phyloP scores from a whole-genome alignment of 2,797 vertebrate genomes.

The Cacajao melanocephalus region DNA sequence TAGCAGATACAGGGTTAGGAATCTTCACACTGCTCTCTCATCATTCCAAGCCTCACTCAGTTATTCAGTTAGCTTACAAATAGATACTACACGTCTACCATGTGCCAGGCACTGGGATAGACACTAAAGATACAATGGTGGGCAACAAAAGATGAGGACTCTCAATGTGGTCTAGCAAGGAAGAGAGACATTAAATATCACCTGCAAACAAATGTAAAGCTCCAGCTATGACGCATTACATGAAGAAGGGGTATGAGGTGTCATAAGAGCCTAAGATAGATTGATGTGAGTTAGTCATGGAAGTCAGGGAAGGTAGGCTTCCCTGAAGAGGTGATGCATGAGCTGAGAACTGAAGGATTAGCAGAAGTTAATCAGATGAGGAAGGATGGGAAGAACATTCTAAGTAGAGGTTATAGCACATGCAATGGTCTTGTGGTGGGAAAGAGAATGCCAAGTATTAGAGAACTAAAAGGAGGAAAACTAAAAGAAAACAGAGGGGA shows the following conservation, averaged over 20 bases:
- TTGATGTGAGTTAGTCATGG: not conserved
- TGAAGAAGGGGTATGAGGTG: not conserved
- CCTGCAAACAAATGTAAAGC: not conserved
- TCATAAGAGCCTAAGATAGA: not conserved
- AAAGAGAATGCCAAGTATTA: not conserved
- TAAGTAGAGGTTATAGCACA: not conserved
- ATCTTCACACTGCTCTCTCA: not conserved
- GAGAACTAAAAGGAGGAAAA: not conserved
- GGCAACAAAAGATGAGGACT: not conserved
- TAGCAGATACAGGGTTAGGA: not conserved
- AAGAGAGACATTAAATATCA: constrained; percentile 8
- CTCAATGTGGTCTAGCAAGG: not conserved
- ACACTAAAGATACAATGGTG: not conserved
- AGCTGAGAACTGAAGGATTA: constrained; percentile 1
- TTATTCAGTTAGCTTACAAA: constrained; percentile 19
- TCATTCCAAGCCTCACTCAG: not conserved
- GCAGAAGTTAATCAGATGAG: not conserved
- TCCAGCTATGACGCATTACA: not conserved
- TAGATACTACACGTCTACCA: not conserved
- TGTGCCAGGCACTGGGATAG: not conserved
- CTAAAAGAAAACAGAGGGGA: not conserved
- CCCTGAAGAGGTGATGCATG: not conserved
- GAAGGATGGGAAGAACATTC: not conserved
- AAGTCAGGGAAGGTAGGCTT: not conserved
- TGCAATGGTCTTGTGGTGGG: not conserved